Base-by-base conservation (phyloP, 2,797 vertebrate species). In the Otolemur crassicaudatus region DNA sequence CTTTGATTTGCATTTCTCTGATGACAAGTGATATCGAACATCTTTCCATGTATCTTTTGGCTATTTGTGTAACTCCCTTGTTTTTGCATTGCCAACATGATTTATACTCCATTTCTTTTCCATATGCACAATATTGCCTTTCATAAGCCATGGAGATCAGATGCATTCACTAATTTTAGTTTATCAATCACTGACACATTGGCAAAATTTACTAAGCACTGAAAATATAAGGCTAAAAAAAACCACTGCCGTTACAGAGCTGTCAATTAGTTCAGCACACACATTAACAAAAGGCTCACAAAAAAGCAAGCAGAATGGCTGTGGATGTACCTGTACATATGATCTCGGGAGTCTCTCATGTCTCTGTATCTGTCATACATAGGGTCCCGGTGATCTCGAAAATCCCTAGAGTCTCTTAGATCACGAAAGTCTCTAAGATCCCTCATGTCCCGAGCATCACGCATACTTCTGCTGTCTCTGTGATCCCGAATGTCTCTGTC, bases 301-400 rank as follows among this genome's bases (percentile, higher is more conserved):
- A 88, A 91, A 82, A 56, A 37, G 72, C 20, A 82, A 80, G 87
- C 82, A 56, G 40, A 70, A 87, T 1, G n/a, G 31, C 77, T 85
- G n/a, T 31, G 31, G 31, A 73, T 4, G 23, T 96, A 99, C 99
- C 99, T 99, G 98, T 98, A 99, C 29, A 98, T 70, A 22, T 99
- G 94, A 13, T 99, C 99, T 72, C 99, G 93, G 40, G 98, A 97
- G 19, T 98, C 97, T 79, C 97, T 96, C 86, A 97, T 69, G 12
- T 98, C 97, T 97, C 97, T 95, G 98, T 99, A 97, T 98, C 98
- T 98, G 97, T 98, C 97, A 13, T 98, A 98, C 94, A 96, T 56
- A 34, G 99, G 97, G 10, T 99, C 99, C 25, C 98, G 98, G 75
- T 95, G 96, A 94, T 99, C 98, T 46, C 98, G 98, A 81, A 98